Evolutionary conservation across 1,140 invertebrate genomes (phyloP), one percentile per base, ranked within the genome.

Genomic region (Temnothorax nylanderi): DNA sequence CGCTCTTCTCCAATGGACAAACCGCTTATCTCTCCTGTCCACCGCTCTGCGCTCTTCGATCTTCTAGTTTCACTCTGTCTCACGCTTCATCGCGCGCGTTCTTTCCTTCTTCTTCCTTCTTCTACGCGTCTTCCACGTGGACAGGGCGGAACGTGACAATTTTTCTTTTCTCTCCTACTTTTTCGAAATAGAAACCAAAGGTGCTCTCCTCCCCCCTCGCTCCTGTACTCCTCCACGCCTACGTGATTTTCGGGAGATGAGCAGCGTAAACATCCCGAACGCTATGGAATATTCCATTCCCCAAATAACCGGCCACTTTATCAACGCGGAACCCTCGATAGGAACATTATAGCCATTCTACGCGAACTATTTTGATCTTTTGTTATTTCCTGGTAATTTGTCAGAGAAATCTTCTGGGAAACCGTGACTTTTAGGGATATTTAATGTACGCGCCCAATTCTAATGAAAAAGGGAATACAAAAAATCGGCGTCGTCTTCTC

Each of bases 151-250:
- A 54, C 80, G 58, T 72, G 62, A 72, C 75, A 32, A 72, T 75
- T 86, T 62, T 58, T 65, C 74, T 67, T 47, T 67, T 67, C 37
- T 41, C 64, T 47, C 47, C 21, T 58, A 49, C 44, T 78, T 85
- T 85, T 88, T 67, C 34, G 18, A 76, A 89, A 89, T 88, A 82
- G 82, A 82, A 62, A 64, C 32, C 26, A 21, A 75, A 71, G 21
- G 6, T 72, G 32, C 41, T 37, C 18, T 44, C 51, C 26, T 26
- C 49, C 51, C 0, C 49, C 49, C 51, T 65, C 65, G 6, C 37
- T 18, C 32, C 37, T 51, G n/a, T 65, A 1, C 1, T n/a, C 21
- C 37, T 65, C 56, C 11, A 60, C 80, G 78, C 34, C 65, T 65
- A 74, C 65, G 67, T 65, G 65, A 74, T 64, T 85, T 74, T 75